Evolutionary conservation across 2,113 vertebrate genomes (phyloP), one percentile per base, ranked within the genome.

Genomic region (Sphyrna mokarran): DNA sequence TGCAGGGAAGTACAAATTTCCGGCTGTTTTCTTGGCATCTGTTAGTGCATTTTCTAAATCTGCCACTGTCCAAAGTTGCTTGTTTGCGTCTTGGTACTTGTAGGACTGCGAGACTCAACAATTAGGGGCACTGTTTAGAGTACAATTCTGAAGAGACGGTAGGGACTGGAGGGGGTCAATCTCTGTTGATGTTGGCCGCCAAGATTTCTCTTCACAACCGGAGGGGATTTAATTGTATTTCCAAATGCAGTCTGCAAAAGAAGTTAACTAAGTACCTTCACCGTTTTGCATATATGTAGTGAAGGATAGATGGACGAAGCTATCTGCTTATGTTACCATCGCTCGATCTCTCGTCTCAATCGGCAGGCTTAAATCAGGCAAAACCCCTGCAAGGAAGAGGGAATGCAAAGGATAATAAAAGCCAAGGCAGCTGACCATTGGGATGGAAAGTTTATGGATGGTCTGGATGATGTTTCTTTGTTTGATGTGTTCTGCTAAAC

Each of bases 1-100:
- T 97, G 98, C 98, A 43, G 98, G 97, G 97, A 98, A 98, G 98
- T 96, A 96, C 97, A 96, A 97, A 97, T 98, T 98, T 98, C 97
- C 98, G 97, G 97, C 96, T 91, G 96, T 20, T 70, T 95, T 95
- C 94, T 72, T 95, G 94, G 94, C 94, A 76, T 72, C 26, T 48
- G 43, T 95, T 72, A 48, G 37, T 72, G 94, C 94, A 54, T 95
- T 95, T 95, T 95, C 37, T 48, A 95, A 95, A 95, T 95, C 94
- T 72, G 94, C 70, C 68, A 69, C 69, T 72, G 68, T 95, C 94
- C 94, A 95, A 95, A 95, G 94, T 95, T 95, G 22, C 93, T 72
- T 43, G 37, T 95, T 43, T 95, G 94, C 13, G 94, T 43, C 69
- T 95, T 72, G 69, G 69, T 72, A n/a, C 89, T 63, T 66, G 68